Conservation (phyloP, 2,888 invertebrate genomes). For the Melangyna quadrimaculata region DNA sequence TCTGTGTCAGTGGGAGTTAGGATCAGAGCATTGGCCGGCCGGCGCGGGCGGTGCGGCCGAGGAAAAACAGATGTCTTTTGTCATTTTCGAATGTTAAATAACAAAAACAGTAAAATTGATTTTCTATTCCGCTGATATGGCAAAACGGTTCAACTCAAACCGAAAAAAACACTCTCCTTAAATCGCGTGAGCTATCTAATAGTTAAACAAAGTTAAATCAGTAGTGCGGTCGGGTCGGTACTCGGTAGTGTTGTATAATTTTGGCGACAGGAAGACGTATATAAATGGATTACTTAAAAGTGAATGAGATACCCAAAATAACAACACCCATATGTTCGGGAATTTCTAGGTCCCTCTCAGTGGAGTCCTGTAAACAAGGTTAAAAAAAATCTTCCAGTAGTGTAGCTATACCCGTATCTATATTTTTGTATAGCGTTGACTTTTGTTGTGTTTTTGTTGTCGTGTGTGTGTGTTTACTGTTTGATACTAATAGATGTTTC, state of each 20-base stretch:
- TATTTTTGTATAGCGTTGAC: neutral
- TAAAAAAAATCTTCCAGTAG: slow-evolving; percentile 1
- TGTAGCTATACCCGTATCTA: neutral
- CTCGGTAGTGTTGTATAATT: slow-evolving; percentile 45
- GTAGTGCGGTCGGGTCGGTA: too few species aligned
- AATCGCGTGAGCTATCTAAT: slow-evolving; percentile 33
- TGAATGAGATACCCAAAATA: slow-evolving; percentile 23
- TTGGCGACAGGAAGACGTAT: slow-evolving; percentile 19
- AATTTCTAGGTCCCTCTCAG: slow-evolving; percentile 14
- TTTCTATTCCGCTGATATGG: slow-evolving; percentile 52
- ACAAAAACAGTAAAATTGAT: slow-evolving; percentile 63
- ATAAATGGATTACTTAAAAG: slow-evolving; percentile 59
- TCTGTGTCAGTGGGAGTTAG: slow-evolving; percentile 3
- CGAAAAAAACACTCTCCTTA: neutral
- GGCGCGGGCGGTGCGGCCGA: too few species aligned
- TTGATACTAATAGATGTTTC: slow-evolving; percentile 52
- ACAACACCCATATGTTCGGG: neutral
- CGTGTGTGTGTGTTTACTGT: neutral
- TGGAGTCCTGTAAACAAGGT: slow-evolving; percentile 54
- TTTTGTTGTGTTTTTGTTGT: slow-evolving; percentile 4
- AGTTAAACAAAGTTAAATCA: slow-evolving; percentile 1
- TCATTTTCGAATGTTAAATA: slow-evolving; percentile 52
- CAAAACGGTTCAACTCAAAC: slow-evolving; percentile 33
- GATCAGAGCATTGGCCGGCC: too few species aligned
- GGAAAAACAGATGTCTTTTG: neutral